Conservation (phyloP, 2,797 vertebrate genomes). For the Tiaroga cobitis region DNA sequence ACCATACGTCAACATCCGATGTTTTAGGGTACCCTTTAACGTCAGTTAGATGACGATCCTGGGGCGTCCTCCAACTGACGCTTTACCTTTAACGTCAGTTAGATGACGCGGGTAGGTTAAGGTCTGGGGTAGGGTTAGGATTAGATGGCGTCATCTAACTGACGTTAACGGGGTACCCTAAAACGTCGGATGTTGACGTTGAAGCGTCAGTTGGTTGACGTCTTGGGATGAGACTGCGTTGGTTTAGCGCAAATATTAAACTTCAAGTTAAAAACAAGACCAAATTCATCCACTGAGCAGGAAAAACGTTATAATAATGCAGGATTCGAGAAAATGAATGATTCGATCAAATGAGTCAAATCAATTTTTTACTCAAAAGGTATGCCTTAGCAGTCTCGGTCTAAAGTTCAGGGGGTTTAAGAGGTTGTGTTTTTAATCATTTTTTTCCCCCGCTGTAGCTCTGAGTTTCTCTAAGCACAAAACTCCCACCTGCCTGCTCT, state of each 20-base stretch:
- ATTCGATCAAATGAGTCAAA: not conserved
- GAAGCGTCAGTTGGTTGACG: too few relatives aligned
- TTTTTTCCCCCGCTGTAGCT: constrained; percentile 9
- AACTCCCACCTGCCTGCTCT: constrained; percentile 33
- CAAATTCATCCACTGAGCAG: not conserved
- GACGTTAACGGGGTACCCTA: too few relatives aligned
- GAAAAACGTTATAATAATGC: not conserved
- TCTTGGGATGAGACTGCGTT: too few relatives aligned
- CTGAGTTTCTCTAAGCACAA: constrained; percentile 6
- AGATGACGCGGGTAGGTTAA: too few relatives aligned
- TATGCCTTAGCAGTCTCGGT: not conserved
- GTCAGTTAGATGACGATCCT: too few relatives aligned
- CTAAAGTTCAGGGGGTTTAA: not conserved
- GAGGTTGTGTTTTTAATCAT: not conserved
- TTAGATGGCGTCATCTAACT: too few relatives aligned
- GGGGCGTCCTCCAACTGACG: too few relatives aligned
- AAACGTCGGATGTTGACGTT: too few relatives aligned
- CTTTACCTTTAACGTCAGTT: too few relatives aligned
- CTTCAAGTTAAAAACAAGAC: not conserved
- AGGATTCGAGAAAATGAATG: not conserved
- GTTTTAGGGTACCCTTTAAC: too few relatives aligned
- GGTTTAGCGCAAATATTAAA: not conserved
- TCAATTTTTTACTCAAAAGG: not conserved
- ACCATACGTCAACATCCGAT: too few relatives aligned
- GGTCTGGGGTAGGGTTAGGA: too few relatives aligned